Evolutionary conservation across 2,797 vertebrate genomes (phyloP).

Genomic region (Dicrostonyx torquatus): DNA sequence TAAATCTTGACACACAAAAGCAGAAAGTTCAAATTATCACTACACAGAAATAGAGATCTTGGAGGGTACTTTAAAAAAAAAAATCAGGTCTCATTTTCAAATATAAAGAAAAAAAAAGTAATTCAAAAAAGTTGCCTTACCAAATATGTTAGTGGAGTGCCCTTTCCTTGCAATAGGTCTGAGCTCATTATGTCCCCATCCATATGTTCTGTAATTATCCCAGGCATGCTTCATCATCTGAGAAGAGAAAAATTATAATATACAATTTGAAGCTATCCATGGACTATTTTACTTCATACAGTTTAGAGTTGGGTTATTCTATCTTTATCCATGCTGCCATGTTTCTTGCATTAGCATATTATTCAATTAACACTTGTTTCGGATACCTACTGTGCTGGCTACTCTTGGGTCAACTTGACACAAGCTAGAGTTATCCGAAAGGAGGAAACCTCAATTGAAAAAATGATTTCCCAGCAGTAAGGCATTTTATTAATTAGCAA

Average conservation of each 20-base stretch:
- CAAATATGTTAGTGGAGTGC: slow-evolving; percentile 99
- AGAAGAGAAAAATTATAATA: slow-evolving; percentile 72
- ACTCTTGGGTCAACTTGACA: background rate
- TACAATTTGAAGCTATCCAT: slow-evolving; percentile 40
- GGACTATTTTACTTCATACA: slow-evolving; percentile 14
- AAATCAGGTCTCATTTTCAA: slow-evolving; percentile 29
- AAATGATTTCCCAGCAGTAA: background rate
- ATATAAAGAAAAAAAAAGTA: background rate
- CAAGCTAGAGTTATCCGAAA: background rate
- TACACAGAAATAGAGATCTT: slow-evolving; percentile 1
- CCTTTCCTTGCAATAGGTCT: slow-evolving; percentile 99
- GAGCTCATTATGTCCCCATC: slow-evolving; percentile 99
- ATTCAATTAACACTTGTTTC: slow-evolving; percentile 11
- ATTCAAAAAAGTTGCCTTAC: slow-evolving; percentile 88
- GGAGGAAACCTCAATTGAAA: background rate
- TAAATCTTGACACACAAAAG: slow-evolving; percentile 44
- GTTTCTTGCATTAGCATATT: background rate
- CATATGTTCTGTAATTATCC: slow-evolving; percentile 98
- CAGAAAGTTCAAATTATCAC: slow-evolving; percentile 45
- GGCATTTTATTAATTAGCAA: background rate
- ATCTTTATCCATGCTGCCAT: slow-evolving; percentile 11
- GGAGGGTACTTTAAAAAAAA: slow-evolving; percentile 14
- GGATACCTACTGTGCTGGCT: background rate
- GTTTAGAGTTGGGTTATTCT: background rate
- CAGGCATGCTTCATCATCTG: slow-evolving; percentile 99